phyloP scores from a whole-genome alignment of 2,797 vertebrate genomes.

The Rhinogobio ventralis region DNA sequence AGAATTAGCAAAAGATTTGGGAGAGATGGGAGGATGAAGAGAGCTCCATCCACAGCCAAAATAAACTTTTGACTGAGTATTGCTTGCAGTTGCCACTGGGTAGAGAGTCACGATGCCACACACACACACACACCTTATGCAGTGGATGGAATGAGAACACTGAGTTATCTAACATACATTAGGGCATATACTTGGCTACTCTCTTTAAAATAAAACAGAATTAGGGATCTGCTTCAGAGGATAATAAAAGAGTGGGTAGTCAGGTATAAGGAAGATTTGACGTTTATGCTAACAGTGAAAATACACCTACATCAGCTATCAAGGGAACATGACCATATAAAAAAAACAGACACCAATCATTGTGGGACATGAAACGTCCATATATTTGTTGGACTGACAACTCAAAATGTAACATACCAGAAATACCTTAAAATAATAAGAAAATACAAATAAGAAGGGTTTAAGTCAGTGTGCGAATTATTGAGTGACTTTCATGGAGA shows the following conservation, averaged over 20 bases:
- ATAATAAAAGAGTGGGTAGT: background rate
- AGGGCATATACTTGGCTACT: background rate
- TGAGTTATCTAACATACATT: background rate
- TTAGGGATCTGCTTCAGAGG: background rate
- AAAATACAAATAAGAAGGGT: background rate
- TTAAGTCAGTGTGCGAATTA: constrained; percentile 23
- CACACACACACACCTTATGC: background rate
- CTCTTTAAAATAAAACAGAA: background rate
- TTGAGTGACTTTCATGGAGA: background rate
- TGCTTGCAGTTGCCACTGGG: background rate
- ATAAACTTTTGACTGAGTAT: background rate
- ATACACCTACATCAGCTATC: constrained; percentile 9
- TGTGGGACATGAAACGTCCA: constrained; percentile 10
- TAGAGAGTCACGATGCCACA: background rate
- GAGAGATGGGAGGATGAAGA: background rate
- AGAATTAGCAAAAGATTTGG: background rate
- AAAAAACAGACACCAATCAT: constrained; percentile 7
- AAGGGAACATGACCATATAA: background rate
- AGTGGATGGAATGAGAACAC: background rate
- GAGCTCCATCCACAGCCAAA: background rate
- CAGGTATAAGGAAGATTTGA: background rate
- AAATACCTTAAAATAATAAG: background rate
- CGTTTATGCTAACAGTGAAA: background rate
- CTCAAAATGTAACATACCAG: background rate
- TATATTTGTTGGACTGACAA: constrained; percentile 25